Conservation (phyloP, 2,797 vertebrate genomes). For the Thunnus albacares region DNA sequence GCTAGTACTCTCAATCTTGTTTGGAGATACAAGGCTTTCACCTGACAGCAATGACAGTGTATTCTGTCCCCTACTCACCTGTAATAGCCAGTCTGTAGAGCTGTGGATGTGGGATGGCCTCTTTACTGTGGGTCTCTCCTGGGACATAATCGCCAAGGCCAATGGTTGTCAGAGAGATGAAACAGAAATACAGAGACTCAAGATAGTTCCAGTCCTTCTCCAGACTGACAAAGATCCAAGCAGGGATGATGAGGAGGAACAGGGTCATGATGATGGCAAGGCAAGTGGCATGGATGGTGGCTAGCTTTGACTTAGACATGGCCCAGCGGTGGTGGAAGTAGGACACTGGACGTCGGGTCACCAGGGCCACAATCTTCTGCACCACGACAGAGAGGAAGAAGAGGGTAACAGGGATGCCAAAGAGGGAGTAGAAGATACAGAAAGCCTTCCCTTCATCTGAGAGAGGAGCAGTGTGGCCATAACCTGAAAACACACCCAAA, state of each 20-base stretch:
- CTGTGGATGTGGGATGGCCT: slow-evolving; percentile 87
- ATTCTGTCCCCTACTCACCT: slow-evolving; percentile 83
- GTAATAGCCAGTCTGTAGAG: slow-evolving; percentile 96
- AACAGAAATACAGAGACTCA: slow-evolving; percentile 98
- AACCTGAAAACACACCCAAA: slow-evolving; percentile 85
- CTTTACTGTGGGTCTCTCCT: slow-evolving; percentile 89
- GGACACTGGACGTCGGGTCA: slow-evolving; percentile 88
- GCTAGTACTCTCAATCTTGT: too few species aligned
- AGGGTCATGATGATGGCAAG: slow-evolving; percentile 84
- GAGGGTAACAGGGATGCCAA: slow-evolving; percentile 95
- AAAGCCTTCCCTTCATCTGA: slow-evolving; percentile 97
- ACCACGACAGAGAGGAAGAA: slow-evolving; percentile 94
- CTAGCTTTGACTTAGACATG: slow-evolving; percentile 87
- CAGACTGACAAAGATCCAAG: slow-evolving; percentile 89
- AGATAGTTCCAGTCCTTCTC: slow-evolving; percentile 96
- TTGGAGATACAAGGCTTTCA: slow-evolving; percentile 3
- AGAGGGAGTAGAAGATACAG: slow-evolving; percentile 93
- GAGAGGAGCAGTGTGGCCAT: slow-evolving; percentile 96
- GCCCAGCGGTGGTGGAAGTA: slow-evolving; percentile 93
- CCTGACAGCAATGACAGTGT: neutral
- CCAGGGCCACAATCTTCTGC: slow-evolving; percentile 89
- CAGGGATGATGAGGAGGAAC: slow-evolving; percentile 92
- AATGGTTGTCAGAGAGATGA: slow-evolving; percentile 98
- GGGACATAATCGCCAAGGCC: slow-evolving; percentile 98
- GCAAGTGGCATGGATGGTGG: slow-evolving; percentile 85